Evolutionary conservation across 2,888 invertebrate genomes (phyloP).

Genomic region (Unio pictorum): DNA sequence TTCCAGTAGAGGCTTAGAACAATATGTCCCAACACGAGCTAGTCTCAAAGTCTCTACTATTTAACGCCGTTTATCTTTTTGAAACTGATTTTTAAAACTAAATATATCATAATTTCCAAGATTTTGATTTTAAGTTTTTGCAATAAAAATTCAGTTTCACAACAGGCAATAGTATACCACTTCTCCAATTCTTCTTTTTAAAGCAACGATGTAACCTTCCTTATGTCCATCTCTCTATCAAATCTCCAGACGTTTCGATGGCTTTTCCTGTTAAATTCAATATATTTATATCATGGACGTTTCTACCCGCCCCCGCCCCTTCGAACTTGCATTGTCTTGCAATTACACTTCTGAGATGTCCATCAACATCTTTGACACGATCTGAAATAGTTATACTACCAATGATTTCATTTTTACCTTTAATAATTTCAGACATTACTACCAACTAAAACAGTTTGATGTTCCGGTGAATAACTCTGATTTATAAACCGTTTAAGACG

Average conservation of each 20-base stretch:
- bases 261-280: neutral
- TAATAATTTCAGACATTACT: too few species aligned
- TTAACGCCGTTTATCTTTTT: neutral
- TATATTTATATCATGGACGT: slow-evolving; percentile 11
- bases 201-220: slow-evolving; percentile 9
- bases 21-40: too few species aligned
- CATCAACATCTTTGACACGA: slow-evolving; percentile 22
- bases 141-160: neutral
- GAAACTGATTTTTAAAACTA: too few species aligned
- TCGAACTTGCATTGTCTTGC: slow-evolving; percentile 29
- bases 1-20: too few species aligned
- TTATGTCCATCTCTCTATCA: slow-evolving; percentile 8
- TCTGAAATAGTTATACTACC: slow-evolving; percentile 10
- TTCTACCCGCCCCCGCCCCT: slow-evolving; percentile 11
- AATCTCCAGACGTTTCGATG: neutral
- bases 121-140: too few species aligned
- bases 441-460: too few species aligned
- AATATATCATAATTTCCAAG: too few species aligned
- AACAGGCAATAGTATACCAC: slow-evolving; percentile 2
- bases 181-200: slow-evolving; percentile 11
- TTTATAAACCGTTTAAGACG: too few species aligned
- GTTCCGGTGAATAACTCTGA: too few species aligned
- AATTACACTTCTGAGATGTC: slow-evolving; percentile 18
- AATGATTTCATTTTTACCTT: too few species aligned
- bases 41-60: too few species aligned